Conservation (phyloP, 2,797 vertebrate species). For the Scarus forsteni region DNA sequence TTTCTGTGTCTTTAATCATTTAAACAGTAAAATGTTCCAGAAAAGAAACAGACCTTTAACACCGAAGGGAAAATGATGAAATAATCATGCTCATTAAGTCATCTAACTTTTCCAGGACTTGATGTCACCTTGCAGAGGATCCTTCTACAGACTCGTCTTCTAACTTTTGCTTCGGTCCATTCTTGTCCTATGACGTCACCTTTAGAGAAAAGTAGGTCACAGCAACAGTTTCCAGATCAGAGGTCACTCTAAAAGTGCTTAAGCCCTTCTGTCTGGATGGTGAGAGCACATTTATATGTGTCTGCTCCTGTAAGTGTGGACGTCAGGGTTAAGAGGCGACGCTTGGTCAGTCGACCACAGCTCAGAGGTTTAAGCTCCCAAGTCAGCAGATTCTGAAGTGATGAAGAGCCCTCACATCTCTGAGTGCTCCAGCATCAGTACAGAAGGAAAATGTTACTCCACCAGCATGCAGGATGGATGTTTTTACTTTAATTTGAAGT, state of each 20-base stretch:
- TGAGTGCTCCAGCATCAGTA: background rate
- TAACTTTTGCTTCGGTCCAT: background rate
- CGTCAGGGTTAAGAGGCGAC: background rate
- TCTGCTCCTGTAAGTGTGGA: background rate
- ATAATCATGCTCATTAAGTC: background rate
- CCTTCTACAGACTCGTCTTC: background rate
- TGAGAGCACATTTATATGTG: background rate
- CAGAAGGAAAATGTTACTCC: background rate
- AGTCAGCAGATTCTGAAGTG: conserved; percentile 7
- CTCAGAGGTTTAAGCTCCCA: background rate
- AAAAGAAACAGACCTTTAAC: background rate
- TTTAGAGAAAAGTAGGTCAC: background rate
- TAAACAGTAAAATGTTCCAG: background rate
- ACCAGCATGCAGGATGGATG: background rate
- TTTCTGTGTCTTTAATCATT: background rate
- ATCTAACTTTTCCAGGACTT: no score
- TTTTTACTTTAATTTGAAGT: background rate
- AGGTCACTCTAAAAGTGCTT: background rate
- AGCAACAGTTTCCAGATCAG: conserved; percentile 15
- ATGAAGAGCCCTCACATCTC: background rate
- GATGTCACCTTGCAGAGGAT: background rate
- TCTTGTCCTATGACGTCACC: conserved; percentile 29
- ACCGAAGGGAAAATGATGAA: conserved; percentile 1
- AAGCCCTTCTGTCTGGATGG: background rate
- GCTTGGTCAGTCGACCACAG: background rate